Evolutionary conservation across 1,140 invertebrate species (phyloP).

Genomic region (Magallana angulata): DNA sequence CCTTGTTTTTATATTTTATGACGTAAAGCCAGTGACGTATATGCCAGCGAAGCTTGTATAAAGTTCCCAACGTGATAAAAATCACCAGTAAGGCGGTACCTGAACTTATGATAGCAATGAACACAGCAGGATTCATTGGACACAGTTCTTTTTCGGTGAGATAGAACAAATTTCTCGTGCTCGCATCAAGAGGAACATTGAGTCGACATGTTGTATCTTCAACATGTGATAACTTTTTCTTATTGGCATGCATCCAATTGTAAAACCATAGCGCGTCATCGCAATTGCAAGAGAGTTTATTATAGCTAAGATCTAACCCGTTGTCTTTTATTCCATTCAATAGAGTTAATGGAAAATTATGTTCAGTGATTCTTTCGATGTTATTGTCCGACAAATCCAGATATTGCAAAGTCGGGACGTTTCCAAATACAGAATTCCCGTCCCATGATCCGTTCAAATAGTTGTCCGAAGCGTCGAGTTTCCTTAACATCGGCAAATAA

Average conservation of each 20-base stretch:
- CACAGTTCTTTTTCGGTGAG: background rate
- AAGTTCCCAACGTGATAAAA: background rate
- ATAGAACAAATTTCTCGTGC: background rate
- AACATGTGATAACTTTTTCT: background rate
- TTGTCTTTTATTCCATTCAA: background rate
- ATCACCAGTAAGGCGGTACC: background rate
- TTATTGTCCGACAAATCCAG: slow-evolving; percentile 47
- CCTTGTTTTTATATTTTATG: background rate
- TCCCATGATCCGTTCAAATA: slow-evolving; percentile 25
- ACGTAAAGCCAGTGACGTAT: slow-evolving; percentile 38
- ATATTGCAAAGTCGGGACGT: slow-evolving; percentile 23
- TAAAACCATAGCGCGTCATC: slow-evolving; percentile 52
- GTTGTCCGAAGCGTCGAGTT: slow-evolving; percentile 29
- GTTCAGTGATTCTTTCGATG: slow-evolving; percentile 38
- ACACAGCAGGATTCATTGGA: background rate
- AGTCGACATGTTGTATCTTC: background rate
- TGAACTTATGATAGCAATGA: background rate
- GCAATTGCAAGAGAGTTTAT: slow-evolving; percentile 56
- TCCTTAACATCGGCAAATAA: background rate
- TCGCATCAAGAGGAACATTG: background rate
- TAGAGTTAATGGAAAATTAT: slow-evolving; percentile 40
- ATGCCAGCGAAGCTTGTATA: slow-evolving; percentile 39
- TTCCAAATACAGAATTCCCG: slow-evolving; percentile 18
- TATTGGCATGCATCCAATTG: slow-evolving; percentile 43
- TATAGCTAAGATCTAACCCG: slow-evolving; percentile 41